Conservation (phyloP, 2,888 invertebrate genomes). For the Leptopilina syphax region DNA sequence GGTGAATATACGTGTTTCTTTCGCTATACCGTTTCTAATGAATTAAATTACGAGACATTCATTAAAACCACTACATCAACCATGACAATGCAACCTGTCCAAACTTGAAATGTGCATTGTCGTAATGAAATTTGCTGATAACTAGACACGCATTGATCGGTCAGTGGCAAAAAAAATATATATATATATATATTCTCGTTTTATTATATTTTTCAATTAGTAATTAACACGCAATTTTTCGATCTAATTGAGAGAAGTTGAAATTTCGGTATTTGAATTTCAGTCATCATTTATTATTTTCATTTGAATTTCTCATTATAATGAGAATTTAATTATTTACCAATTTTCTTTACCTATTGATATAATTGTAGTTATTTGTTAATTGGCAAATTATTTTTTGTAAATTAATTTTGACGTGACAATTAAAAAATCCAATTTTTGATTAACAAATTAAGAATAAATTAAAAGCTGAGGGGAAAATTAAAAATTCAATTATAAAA, state of each 20-base stretch:
- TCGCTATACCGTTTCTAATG: constrained; percentile 6
- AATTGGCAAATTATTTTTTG: too few species aligned
- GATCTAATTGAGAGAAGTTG: background rate
- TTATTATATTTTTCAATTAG: constrained; percentile 4
- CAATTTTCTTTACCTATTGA: background rate
- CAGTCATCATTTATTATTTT: too few species aligned
- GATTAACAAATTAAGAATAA: too few species aligned
- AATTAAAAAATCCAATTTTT: too few species aligned
- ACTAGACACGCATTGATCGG: background rate
- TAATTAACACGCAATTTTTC: background rate
- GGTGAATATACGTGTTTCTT: constrained; percentile 26
- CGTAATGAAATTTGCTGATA: constrained; percentile 18
- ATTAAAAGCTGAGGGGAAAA: too few species aligned
- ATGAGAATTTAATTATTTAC: too few species aligned
- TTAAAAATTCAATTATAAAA: too few species aligned
- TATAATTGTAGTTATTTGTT: background rate
- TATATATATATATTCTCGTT: background rate
- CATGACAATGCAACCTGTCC: background rate
- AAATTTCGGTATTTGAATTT: background rate
- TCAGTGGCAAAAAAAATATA: background rate
- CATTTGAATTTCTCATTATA: background rate
- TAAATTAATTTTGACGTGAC: too few species aligned
- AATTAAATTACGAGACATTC: constrained; percentile 39
- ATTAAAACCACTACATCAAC: constrained; percentile 27
- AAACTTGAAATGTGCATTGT: constrained; percentile 26